Evolutionary conservation across 2,797 vertebrate species (phyloP).

Genomic region (Tinamus major): DNA sequence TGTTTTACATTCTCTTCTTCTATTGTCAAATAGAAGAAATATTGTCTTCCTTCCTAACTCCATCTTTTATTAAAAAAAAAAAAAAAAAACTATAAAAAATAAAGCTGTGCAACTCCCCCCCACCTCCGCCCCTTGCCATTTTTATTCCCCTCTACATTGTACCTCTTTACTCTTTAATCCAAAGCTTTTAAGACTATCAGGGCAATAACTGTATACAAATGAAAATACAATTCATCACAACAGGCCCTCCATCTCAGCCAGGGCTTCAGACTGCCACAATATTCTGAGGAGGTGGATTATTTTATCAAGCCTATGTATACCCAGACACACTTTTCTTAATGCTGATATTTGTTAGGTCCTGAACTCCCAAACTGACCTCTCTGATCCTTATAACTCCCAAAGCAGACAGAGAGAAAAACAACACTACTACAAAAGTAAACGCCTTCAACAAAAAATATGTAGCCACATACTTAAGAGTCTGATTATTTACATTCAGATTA

Average conservation of each 20-base stretch:
- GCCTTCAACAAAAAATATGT: background rate
- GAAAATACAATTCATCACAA: background rate
- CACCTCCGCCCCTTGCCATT: too few species aligned
- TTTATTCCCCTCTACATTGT: background rate
- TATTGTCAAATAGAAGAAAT: background rate
- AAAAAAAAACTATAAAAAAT: background rate
- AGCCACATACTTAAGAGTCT: background rate
- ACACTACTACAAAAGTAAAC: too few species aligned
- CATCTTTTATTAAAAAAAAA: background rate
- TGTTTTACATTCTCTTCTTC: background rate
- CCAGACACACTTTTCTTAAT: background rate
- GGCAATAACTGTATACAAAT: background rate
- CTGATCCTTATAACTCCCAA: background rate
- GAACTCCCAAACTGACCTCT: background rate
- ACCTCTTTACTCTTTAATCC: background rate
- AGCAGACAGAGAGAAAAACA: background rate
- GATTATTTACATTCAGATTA: conserved; percentile 16
- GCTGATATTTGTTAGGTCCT: background rate
- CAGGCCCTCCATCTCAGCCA: background rate
- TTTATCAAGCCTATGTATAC: background rate
- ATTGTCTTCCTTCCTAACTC: background rate
- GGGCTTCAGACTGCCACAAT: background rate
- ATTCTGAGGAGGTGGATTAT: background rate
- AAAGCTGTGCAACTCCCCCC: background rate
- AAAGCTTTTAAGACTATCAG: background rate